Conservation (phyloP, 2,113 vertebrate species). For the Arenaria interpres region DNA sequence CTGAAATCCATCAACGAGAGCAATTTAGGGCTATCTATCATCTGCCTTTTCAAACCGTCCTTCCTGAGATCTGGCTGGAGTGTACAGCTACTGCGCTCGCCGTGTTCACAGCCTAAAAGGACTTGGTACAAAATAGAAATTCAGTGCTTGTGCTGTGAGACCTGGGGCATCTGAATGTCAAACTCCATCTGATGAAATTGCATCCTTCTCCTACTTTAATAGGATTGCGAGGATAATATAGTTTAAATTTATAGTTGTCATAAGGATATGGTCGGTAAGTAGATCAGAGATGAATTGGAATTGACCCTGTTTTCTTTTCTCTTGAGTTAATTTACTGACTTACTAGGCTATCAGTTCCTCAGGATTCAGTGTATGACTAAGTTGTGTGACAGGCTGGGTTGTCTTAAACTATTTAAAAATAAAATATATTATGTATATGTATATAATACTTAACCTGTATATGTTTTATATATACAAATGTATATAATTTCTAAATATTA, state of each 20-base stretch:
- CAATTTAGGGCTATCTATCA: neutral
- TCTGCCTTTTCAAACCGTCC: neutral
- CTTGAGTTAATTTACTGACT: slow-evolving; percentile 47
- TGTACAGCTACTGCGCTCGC: neutral
- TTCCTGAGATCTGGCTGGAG: neutral
- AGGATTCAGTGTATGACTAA: neutral
- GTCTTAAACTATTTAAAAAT: neutral
- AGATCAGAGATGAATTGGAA: slow-evolving; percentile 44
- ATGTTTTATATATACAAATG: neutral
- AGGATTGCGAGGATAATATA: slow-evolving; percentile 28
- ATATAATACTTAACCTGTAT: neutral
- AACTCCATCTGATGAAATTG: neutral
- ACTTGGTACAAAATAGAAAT: slow-evolving; percentile 1
- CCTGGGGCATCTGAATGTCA: slow-evolving; percentile 21
- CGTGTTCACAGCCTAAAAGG: neutral
- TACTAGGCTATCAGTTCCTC: neutral
- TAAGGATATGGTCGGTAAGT: slow-evolving; percentile 41
- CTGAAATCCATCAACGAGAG: neutral
- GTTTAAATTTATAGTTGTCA: slow-evolving; percentile 61
- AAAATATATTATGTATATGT: neutral
- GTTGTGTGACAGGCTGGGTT: neutral
- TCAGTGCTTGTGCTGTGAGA: neutral
- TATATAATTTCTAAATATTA: neutral
- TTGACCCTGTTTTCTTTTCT: slow-evolving; percentile 33
- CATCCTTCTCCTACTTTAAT: slow-evolving; percentile 53